Evolutionary conservation across 2,797 vertebrate genomes (phyloP).

Genomic region (Scolopax rusticola): DNA sequence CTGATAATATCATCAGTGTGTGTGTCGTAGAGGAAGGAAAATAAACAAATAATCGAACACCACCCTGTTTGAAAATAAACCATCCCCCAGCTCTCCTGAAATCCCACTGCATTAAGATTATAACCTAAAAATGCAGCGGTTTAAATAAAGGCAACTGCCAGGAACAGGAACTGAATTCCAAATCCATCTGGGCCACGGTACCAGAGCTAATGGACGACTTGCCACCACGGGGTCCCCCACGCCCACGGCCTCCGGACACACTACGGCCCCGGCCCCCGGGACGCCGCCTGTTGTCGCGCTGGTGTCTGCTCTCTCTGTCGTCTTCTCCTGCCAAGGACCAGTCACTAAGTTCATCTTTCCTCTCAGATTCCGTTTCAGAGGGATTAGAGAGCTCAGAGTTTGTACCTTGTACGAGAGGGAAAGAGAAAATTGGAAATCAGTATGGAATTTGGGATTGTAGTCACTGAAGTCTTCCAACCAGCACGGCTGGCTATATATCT

Average conservation of each 20-base stretch:
- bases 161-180: not conserved
- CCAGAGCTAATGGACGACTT: constrained; percentile 91
- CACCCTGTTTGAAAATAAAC: fast-evolving
- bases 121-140: not conserved
- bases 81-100: not conserved
- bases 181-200: constrained; percentile 60
- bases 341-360: constrained; percentile 95
- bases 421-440: not conserved
- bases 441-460: not conserved
- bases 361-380: constrained; percentile 97
- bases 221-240: constrained; percentile 87
- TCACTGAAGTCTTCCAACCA: not conserved
- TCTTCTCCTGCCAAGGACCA: constrained; percentile 96
- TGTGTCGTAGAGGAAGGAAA: not conserved
- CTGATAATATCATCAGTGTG: not conserved
- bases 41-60: not conserved
- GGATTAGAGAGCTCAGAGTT: constrained; percentile 97
- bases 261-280: constrained; percentile 89
- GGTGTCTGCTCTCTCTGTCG: constrained; percentile 86
- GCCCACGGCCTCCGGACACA: constrained; percentile 87
- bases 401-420: constrained; percentile 83
- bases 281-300: constrained; percentile 84
- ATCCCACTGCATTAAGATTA: fast-evolving
- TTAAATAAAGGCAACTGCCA: not conserved
- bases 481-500: not conserved